Percentiles rank a stretch among this genome's conserved stretches.
phyloP scores from a whole-genome alignment of 1,140 invertebrate species.

The Hydropsyche tenuis region DNA sequence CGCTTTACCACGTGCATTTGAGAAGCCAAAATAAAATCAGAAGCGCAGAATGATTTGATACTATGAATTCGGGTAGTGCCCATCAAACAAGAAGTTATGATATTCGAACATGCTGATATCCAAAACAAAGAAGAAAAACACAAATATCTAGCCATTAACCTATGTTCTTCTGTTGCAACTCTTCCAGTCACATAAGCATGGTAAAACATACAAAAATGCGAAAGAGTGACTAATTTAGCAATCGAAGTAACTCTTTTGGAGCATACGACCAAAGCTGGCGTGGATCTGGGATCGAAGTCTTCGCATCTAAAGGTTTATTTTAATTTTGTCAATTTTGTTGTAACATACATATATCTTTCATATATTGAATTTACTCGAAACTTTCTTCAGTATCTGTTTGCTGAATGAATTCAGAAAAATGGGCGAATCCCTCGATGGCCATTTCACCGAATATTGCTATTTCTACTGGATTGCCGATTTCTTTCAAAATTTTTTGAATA shows the following conservation, averaged over 20 bases:
- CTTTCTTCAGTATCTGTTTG: constrained; percentile 39
- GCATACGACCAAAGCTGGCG: constrained; percentile 34
- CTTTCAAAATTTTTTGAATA: background rate
- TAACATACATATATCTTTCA: too few relatives aligned
- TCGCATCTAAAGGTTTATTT: constrained; percentile 21
- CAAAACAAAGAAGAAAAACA: constrained; percentile 15
- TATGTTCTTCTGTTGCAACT: background rate
- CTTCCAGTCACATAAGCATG: background rate
- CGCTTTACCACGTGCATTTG: too few relatives aligned
- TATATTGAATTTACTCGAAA: constrained; percentile 1
- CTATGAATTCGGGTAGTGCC: background rate
- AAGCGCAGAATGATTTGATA: background rate
- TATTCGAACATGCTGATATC: background rate
- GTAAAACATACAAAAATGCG: constrained; percentile 28
- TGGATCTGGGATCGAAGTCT: constrained; percentile 46
- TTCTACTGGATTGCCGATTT: background rate
- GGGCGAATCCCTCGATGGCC: background rate
- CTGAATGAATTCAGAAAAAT: constrained; percentile 34
- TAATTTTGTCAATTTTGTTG: too few relatives aligned
- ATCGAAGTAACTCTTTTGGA: constrained; percentile 45
- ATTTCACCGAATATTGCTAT: constrained; percentile 39
- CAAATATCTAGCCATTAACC: background rate
- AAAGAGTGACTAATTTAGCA: constrained; percentile 41
- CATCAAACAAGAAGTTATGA: background rate
- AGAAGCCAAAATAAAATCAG: background rate